Conservation (phyloP, 2,113 vertebrate genomes). For the Megalops atlanticus region DNA sequence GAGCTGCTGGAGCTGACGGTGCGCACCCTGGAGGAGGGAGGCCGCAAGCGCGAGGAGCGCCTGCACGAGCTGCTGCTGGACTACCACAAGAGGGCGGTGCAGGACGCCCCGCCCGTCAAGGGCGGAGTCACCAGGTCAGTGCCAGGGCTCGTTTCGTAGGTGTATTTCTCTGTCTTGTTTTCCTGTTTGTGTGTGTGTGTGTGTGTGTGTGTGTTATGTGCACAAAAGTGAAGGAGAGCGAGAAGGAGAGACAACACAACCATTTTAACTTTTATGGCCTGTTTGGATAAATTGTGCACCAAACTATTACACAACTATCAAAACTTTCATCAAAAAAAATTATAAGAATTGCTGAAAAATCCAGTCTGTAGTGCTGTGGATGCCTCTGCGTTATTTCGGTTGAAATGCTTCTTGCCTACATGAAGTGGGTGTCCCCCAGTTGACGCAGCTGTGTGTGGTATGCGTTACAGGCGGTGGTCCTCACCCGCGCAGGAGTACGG, state of each 20-base stretch:
- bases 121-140: slow-evolving; percentile 78
- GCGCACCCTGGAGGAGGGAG: slow-evolving; percentile 75
- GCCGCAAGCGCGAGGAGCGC: slow-evolving; percentile 75
- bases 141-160: no score
- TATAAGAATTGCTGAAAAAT: no score
- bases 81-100: slow-evolving; percentile 86
- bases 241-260: no score
- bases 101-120: slow-evolving; percentile 75
- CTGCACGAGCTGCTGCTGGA: slow-evolving; percentile 87
- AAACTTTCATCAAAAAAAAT: no score
- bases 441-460: neutral
- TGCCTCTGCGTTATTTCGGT: no score
- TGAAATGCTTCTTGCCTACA: no score
- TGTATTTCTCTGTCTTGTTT: no score
- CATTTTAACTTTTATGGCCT: no score
- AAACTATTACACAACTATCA: no score
- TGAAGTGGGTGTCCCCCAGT: neutral
- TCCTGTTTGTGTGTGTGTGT: neutral
- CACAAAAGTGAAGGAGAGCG: no score
- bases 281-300: no score
- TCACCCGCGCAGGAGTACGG: slow-evolving; percentile 81
- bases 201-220: neutral
- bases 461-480: slow-evolving; percentile 78
- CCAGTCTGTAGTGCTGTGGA: no score
- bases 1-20: slow-evolving; percentile 90